Percentiles rank a stretch among this genome's conserved stretches.
Evolutionary conservation across 2,113 vertebrate genomes (phyloP).

Genomic region (Lasiurus cinereus): DNA sequence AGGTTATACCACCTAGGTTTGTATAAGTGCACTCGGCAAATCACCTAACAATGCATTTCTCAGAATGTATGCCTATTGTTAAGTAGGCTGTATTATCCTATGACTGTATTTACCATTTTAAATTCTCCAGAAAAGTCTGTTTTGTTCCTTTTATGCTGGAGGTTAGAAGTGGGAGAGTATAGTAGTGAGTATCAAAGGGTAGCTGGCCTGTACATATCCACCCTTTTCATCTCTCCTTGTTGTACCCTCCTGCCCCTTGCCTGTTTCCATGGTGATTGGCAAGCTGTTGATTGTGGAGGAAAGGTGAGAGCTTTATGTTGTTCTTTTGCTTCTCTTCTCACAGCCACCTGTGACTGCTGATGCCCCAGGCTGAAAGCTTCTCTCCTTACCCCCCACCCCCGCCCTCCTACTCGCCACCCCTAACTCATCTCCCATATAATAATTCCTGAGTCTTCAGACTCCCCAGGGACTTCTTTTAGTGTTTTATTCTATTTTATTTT

Average conservation of each 20-base stretch:
- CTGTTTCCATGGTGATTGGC: neutral
- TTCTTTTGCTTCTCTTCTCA: neutral
- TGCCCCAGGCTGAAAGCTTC: neutral
- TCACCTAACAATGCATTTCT: neutral
- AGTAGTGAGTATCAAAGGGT: neutral
- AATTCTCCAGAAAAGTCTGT: neutral
- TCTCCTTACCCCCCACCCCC: too few species aligned
- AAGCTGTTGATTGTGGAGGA: neutral
- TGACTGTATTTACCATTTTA: neutral
- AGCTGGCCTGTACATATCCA: too few species aligned
- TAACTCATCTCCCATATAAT: neutral
- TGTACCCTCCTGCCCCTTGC: too few species aligned
- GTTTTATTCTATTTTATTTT: constrained; percentile 44
- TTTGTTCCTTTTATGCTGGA: neutral
- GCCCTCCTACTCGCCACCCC: too few species aligned
- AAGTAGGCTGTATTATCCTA: neutral
- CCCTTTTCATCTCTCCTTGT: neutral
- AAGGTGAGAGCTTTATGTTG: neutral
- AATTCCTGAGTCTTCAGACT: neutral
- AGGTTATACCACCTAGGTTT: neutral
- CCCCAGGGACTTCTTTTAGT: neutral
- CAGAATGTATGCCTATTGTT: neutral
- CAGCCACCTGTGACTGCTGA: neutral
- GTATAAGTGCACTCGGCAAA: neutral
- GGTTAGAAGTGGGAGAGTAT: neutral